Percentiles rank a stretch among this genome's conserved stretches.
phyloP scores from a whole-genome alignment of 2,113 vertebrate species.

The Mirza zaza region DNA sequence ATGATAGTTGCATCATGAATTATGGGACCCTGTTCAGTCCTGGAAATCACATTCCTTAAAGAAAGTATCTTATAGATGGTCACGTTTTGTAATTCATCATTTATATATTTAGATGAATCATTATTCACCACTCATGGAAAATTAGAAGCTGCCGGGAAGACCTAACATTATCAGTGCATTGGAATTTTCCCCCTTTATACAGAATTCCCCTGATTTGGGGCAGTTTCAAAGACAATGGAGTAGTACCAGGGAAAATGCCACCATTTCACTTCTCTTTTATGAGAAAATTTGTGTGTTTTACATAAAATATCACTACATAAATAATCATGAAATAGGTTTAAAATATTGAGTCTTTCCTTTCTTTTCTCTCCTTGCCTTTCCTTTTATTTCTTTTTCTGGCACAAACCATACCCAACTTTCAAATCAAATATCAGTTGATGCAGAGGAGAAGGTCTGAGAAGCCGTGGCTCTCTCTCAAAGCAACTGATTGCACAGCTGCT shows the following conservation, averaged over 20 bases:
- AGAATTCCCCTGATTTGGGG: neutral
- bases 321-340: neutral
- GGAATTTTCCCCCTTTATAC: neutral
- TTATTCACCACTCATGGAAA: neutral
- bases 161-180: neutral
- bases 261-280: conserved; percentile 20
- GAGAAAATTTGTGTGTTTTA: neutral
- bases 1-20: neutral
- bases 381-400: neutral
- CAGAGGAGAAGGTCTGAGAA: too few species aligned
- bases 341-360: neutral
- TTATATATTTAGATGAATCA: neutral
- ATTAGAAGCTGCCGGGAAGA: neutral
- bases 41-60: neutral
- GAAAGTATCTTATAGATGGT: neutral
- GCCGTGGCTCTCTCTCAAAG: neutral
- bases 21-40: neutral
- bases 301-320: neutral
- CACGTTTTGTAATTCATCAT: neutral
- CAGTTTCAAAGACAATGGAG: neutral
- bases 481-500: too few species aligned
- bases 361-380: neutral
- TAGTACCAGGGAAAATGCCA: neutral
- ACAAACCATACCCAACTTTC: neutral
- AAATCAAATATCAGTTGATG: neutral